Conservation (phyloP, 2,113 vertebrate genomes). For the Pao palembangensis region DNA sequence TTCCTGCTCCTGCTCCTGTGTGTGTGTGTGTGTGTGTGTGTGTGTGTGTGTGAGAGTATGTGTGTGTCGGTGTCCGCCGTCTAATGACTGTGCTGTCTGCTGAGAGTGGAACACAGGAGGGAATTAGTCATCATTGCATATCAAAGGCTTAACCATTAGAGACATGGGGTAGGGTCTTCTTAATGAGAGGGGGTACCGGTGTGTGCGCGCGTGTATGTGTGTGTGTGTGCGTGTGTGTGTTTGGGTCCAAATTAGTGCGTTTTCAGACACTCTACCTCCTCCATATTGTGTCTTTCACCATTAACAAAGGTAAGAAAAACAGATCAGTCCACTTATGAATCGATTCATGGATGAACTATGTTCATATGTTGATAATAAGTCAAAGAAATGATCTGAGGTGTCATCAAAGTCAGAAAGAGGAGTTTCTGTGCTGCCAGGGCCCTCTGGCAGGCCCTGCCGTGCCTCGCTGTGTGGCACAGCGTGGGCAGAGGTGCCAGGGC, state of each 20-base stretch:
- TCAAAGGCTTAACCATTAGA: conserved; percentile 72
- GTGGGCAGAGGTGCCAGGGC: conserved; percentile 67
- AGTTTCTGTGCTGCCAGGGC: conserved; percentile 41
- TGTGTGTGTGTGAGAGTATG: conserved; percentile 16
- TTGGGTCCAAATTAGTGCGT: conserved; percentile 41
- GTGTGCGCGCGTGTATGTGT: conserved; percentile 7
- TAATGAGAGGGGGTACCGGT: conserved; percentile 67
- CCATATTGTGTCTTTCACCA: too few species aligned
- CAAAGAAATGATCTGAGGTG: conserved; percentile 23
- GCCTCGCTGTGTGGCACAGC: conserved; percentile 62
- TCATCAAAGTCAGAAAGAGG: conserved; percentile 40
- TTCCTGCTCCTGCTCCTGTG: conserved; percentile 39
- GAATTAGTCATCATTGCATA: conserved; percentile 78
- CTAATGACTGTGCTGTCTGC: conserved; percentile 65
- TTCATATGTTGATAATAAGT: background rate
- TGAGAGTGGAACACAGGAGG: conserved; percentile 68
- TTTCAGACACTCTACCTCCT: conserved; percentile 12
- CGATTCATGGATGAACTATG: background rate
- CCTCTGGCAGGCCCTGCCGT: conserved; percentile 60
- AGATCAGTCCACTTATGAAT: background rate
- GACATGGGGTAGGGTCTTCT: conserved; percentile 58
- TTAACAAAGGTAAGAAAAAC: background rate
- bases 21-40: conserved; percentile 40
- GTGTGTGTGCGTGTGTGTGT: conserved; percentile 24
- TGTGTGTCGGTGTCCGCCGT: conserved; percentile 42